Base-by-base conservation (phyloP, 2,113 vertebrate genomes). In the Neodon shergylaensis region DNA sequence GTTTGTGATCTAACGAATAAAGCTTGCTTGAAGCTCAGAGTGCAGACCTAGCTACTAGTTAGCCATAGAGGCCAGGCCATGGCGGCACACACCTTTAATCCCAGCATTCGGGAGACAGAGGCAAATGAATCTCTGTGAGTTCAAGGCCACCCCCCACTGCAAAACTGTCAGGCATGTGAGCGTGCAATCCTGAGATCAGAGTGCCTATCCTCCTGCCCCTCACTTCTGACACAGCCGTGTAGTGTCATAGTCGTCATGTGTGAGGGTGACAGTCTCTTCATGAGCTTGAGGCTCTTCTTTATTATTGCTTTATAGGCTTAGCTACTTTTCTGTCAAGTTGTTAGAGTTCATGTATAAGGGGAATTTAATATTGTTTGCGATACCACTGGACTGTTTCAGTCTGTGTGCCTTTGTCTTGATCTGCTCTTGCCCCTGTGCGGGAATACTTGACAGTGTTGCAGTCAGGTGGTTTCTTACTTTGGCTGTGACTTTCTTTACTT, bases 341-440 rank as follows among this genome's bases (percentile, higher is more conserved):
- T 85, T 47, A 83, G 85, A 13, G 87, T 70, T 92, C 28, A 10
- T 21, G 54, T 65, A 22, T 88, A 31, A 13, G 7, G 82, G n/a
- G 36, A 88, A 73, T 94, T 82, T 96, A 68, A 81, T 63, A 24
- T 89, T 33, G 42, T 84, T 93, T 89, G 79, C 78, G 54, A 87
- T 82, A 49, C 33, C 44, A 58, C 19, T 81, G 54, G 70, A 70
- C 86, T 74, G 52, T 65, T 92, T 87, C 28, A 86, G 31, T 96
- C 3, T 21, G 0, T 54, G 76, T 93, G 92, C 74, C n/a, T 88
- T 78, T 79, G 44, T 83, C 70, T 87, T 89, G 72, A 17, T 28
- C 8, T 94, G 66, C 5, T 13, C 1, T 5, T 88, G 39, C 2
- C 13, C 39, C 54, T 24, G 11, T 92, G 24, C 7, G 93, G 87